These are phyloP conservation scores for Pelecanoides urinatrix DNA, from an alignment of 2,113 vertebrate species.

Conservation along the genomic window DNA sequence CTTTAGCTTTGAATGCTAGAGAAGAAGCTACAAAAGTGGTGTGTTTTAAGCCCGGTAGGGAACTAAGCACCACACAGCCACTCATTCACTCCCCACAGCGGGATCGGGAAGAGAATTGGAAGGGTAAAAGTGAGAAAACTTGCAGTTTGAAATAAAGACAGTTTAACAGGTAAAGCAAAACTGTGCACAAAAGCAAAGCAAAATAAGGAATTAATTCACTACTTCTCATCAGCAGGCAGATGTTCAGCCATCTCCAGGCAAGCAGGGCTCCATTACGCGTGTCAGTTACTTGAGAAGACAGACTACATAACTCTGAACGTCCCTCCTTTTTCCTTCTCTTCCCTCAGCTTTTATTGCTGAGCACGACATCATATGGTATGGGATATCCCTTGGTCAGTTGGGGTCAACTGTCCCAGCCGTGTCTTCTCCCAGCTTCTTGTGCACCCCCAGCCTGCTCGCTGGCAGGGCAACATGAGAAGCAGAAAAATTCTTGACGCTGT, in stretches of 20 bases:
- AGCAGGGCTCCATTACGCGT: rapidly evolving
- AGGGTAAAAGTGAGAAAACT: background rate
- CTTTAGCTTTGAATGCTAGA: background rate
- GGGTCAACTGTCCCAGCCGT: background rate
- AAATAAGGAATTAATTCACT: background rate
- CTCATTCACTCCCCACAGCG: no score
- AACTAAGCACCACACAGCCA: background rate
- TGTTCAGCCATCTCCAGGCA: background rate
- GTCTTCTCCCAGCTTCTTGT: background rate
- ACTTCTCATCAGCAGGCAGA: background rate
- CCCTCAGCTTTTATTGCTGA: no score
- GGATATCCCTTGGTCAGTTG: background rate
- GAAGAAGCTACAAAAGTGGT: background rate
- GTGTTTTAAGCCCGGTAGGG: background rate
- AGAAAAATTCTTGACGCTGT: background rate
- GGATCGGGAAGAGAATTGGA: no score
- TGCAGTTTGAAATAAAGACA: background rate
- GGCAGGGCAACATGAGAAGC: background rate
- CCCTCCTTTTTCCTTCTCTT: background rate
- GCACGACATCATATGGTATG: background rate
- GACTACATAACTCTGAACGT: background rate
- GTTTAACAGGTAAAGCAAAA: background rate
- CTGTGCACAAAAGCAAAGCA: background rate
- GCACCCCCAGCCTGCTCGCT: background rate
- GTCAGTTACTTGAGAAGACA: background rate